Base-by-base conservation (phyloP, 2,797 vertebrate genomes). In the Chrysocyon brachyurus region DNA sequence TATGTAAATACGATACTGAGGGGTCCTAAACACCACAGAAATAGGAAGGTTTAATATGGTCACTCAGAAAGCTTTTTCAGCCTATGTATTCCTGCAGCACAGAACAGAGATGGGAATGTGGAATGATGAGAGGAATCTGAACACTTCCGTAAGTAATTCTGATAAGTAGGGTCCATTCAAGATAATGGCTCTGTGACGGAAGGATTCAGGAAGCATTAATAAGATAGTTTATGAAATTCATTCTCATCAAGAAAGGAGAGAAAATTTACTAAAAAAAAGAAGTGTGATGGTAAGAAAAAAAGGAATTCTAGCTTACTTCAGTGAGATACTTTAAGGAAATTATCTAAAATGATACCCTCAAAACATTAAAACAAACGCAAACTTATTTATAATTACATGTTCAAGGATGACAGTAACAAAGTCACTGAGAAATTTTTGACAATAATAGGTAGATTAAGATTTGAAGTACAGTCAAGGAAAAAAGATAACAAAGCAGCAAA, bases 181-280 rank as follows among this genome's bases (percentile, higher is more conserved):
- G 1, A 87, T 22, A 64, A 59, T 75, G 52, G 33, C 46, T 52
- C 36, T 93, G 24, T 52, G 75, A 92, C 0, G 9, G 31, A 73
- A 94, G 59, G 89, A 68, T 73, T 78, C 0, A 87, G 40, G 26
- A 95, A 83, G 21, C 52, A 72, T 64, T 95, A 89, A 52, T 28
- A 92, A 82, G n/a, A 75, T 6, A 61, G 6, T 19, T 93, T 87
- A 88, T 56, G 56, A 93, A 85, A 72, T 96, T 68, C 91, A 28
- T 96, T 75, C 21, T 91, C 36, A 91, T 90, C 16, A 95, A 93
- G 22, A 46, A 59, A 86, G 63, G 61, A 73, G 4, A 95, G n/a
- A 77, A 95, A 63, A n/a, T 49, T n/a, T 94, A 78, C 12, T 86
- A 52, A 90, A 36, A 79, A 54, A 54, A 95, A 59, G 4, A 85